Evolutionary conservation across 2,797 vertebrate genomes (phyloP).

Genomic region (Oreonectes daqikongensis): DNA sequence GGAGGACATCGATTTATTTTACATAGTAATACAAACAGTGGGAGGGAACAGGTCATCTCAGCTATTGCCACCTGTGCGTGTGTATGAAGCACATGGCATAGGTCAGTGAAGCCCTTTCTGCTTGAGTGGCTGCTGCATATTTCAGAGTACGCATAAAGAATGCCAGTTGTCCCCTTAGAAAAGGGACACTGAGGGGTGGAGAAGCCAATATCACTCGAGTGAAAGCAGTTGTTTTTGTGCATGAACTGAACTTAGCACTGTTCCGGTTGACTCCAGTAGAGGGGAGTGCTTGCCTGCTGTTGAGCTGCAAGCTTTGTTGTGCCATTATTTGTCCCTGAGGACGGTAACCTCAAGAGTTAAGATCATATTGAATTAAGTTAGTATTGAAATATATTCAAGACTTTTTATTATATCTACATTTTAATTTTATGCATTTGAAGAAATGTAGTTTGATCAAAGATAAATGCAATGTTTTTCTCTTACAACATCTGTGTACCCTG

Average conservation of each 20-base stretch:
- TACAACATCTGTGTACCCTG: neutral
- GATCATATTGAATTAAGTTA: neutral
- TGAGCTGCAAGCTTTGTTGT: constrained; percentile 14
- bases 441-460: neutral
- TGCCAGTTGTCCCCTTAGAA: constrained; percentile 56
- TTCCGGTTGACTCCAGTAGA: constrained; percentile 42
- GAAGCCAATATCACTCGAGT: constrained; percentile 14
- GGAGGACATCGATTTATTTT: constrained; percentile 65
- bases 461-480: too few relatives aligned
- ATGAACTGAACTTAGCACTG: constrained; percentile 13
- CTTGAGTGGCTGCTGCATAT: constrained; percentile 47
- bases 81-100: constrained; percentile 36
- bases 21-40: constrained; percentile 59
- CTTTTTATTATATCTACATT: constrained; percentile 2
- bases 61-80: constrained; percentile 42
- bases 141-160: constrained; percentile 45
- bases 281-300: constrained; percentile 38
- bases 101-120: constrained; percentile 43
- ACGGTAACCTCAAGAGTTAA: constrained; percentile 14
- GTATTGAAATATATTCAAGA: neutral
- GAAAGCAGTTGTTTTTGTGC: neutral
- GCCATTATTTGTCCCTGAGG: neutral
- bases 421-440: too few relatives aligned
- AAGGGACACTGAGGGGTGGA: neutral
- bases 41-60: constrained; percentile 54